These are phyloP conservation scores for Diglossa cyanea DNA, from an alignment of 2,797 vertebrate species.

Conservation along the genomic window DNA sequence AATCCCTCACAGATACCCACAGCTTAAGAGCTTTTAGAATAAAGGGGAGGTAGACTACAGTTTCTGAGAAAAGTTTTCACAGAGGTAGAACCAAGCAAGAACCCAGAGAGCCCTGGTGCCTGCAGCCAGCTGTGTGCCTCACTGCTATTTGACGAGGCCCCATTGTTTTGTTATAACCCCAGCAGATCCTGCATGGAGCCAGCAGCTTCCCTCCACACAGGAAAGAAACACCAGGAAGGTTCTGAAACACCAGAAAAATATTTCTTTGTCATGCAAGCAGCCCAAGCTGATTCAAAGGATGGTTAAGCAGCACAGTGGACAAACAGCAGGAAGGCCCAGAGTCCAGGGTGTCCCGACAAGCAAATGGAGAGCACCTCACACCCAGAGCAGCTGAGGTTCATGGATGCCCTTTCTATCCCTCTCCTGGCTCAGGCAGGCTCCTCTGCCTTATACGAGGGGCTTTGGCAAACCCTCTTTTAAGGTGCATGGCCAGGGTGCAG, in stretches of 20 bases:
- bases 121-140: background rate
- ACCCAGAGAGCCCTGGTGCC: accelerated
- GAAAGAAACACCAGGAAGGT: background rate
- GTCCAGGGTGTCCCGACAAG: accelerated
- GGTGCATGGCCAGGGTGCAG: background rate
- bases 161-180: background rate
- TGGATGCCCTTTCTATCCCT: background rate
- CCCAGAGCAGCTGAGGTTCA: background rate
- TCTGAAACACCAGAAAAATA: background rate
- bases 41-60: background rate
- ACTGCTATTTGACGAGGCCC: background rate
- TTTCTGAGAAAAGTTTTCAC: background rate
- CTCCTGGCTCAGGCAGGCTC: background rate
- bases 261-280: background rate
- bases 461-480: background rate
- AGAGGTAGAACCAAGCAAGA: background rate
- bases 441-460: accelerated
- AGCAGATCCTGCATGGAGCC: background rate
- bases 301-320: background rate
- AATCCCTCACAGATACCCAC: background rate
- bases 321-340: background rate
- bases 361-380: accelerated
- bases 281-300: background rate
- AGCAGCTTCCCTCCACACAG: background rate
- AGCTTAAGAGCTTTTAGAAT: background rate